phyloP scores from a whole-genome alignment of 1,140 invertebrate genomes.

The Mya arenaria region DNA sequence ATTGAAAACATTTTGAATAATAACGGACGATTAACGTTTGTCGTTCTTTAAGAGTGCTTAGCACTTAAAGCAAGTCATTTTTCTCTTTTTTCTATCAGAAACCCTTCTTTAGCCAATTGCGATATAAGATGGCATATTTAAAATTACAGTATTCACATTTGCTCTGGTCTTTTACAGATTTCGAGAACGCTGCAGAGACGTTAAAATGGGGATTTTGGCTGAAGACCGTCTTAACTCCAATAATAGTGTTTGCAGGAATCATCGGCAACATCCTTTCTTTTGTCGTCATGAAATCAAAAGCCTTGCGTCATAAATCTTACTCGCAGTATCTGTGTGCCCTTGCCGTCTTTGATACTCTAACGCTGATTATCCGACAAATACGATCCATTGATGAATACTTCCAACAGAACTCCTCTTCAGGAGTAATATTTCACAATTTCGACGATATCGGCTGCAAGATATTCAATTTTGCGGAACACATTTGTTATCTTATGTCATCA shows the following conservation, averaged over 20 bases:
- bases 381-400: slow-evolving; percentile 52
- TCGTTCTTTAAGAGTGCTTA: no score
- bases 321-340: slow-evolving; percentile 68
- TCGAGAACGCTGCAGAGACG: no score
- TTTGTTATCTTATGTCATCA: slow-evolving; percentile 71
- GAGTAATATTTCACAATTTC: slow-evolving; percentile 54
- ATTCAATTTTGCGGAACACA: slow-evolving; percentile 64
- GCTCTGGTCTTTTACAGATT: no score
- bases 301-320: slow-evolving; percentile 67
- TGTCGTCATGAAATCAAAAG: slow-evolving; percentile 68
- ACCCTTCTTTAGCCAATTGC: no score
- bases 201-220: slow-evolving; percentile 71
- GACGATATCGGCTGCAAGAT: slow-evolving; percentile 63
- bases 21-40: no score
- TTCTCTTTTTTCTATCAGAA: no score
- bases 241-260: slow-evolving; percentile 66
- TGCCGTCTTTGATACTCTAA: slow-evolving; percentile 69
- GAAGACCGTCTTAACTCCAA: slow-evolving; percentile 59
- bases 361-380: slow-evolving; percentile 57
- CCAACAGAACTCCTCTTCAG: slow-evolving; percentile 1
- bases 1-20: no score
- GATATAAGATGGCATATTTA: no score
- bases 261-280: slow-evolving; percentile 70
- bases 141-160: no score
- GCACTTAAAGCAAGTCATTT: no score